Evolutionary conservation across 2,797 vertebrate genomes (phyloP).

Genomic region (Gadopsis bispinosus): DNA sequence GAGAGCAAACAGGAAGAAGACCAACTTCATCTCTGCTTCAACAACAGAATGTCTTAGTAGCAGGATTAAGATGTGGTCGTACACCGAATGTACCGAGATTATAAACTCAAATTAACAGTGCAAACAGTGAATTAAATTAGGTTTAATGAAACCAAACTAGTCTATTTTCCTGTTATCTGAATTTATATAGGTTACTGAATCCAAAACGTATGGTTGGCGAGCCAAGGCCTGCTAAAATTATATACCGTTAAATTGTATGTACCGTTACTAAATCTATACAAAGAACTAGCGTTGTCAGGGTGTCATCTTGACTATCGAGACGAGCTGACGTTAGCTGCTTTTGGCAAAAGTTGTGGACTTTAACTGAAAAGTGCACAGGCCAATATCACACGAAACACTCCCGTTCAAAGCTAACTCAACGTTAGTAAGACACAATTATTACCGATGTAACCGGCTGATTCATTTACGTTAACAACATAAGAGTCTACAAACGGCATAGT

Average conservation of each 20-base stretch:
- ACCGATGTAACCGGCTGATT: not conserved
- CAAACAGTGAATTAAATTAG: not conserved
- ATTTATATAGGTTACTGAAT: not conserved
- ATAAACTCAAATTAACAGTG: not conserved
- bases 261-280: not conserved
- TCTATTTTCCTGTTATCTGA: not conserved
- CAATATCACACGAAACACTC: constrained; percentile 7
- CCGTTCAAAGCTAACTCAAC: not conserved
- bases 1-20: constrained; percentile 19
- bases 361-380: constrained; percentile 8
- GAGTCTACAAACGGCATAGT: not conserved
- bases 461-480: not conserved
- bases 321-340: constrained; percentile 13
- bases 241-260: not conserved
- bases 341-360: not conserved
- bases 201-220: not conserved
- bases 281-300: not conserved
- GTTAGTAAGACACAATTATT: not conserved
- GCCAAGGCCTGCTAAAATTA: not conserved
- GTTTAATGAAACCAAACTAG: not conserved
- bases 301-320: not conserved
- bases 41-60: not conserved
- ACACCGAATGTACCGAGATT: not conserved
- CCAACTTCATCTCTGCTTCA: not conserved
- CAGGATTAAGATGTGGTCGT: no score